phyloP scores from a whole-genome alignment of 2,797 vertebrate species.

The Silurus aristotelis region DNA sequence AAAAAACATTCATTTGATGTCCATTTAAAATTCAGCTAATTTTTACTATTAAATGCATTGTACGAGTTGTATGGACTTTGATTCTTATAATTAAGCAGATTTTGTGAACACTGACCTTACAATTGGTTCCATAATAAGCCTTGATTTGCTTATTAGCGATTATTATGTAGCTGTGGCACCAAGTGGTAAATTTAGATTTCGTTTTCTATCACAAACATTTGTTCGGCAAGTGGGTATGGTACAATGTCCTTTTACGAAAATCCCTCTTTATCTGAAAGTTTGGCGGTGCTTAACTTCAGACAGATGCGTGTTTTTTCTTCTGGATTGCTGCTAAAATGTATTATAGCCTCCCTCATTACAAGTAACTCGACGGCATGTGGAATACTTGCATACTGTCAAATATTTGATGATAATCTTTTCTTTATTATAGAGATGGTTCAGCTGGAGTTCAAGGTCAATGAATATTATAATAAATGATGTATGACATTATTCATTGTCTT shows the following conservation, averaged over 20 bases:
- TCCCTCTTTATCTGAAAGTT: neutral
- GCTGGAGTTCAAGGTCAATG: slow-evolving; percentile 27
- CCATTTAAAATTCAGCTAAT: slow-evolving; percentile 25
- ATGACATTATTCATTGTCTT: slow-evolving; percentile 27
- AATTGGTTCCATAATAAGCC: slow-evolving; percentile 26
- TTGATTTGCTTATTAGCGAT: slow-evolving; percentile 30
- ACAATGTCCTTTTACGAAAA: neutral
- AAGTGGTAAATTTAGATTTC: neutral
- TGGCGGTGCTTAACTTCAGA: neutral
- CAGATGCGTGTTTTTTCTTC: neutral
- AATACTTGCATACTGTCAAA: neutral
- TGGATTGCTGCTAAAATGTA: neutral
- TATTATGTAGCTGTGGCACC: slow-evolving; percentile 1
- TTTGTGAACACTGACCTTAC: slow-evolving; percentile 16
- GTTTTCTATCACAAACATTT: neutral
- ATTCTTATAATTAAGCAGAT: slow-evolving; percentile 34
- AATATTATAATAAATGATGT: slow-evolving; percentile 12
- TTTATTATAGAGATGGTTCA: slow-evolving; percentile 22
- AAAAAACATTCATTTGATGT: neutral
- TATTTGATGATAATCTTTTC: slow-evolving; percentile 1
- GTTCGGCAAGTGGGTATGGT: neutral
- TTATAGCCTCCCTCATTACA: neutral
- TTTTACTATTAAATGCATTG: slow-evolving; percentile 12
- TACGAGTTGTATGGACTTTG: slow-evolving; percentile 5
- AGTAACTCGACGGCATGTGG: neutral